phyloP scores from a whole-genome alignment of 2,888 invertebrate species.

The Euspilapteryx auroguttella region DNA sequence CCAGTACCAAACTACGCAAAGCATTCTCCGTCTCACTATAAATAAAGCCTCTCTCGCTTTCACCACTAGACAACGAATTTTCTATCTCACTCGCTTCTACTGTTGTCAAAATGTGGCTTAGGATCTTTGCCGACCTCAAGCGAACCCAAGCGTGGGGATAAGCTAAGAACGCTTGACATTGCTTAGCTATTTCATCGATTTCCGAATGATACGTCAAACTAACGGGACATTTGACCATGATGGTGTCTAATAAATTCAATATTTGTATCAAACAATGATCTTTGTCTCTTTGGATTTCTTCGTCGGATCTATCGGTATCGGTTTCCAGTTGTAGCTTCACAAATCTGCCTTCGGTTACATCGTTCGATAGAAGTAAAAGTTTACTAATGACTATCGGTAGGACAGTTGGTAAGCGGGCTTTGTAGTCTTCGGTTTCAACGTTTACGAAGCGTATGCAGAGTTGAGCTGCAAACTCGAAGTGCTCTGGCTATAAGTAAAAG shows the following conservation, averaged over 20 bases:
- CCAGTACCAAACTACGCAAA: slow-evolving; percentile 69
- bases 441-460: slow-evolving; percentile 78
- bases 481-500: slow-evolving; percentile 50
- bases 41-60: slow-evolving; percentile 58
- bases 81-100: slow-evolving; percentile 66
- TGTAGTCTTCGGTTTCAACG: slow-evolving; percentile 73
- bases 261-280: slow-evolving; percentile 79
- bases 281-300: slow-evolving; percentile 63
- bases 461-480: slow-evolving; percentile 77
- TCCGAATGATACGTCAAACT: slow-evolving; percentile 53
- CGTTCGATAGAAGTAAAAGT: slow-evolving; percentile 47
- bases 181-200: slow-evolving; percentile 64
- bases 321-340: slow-evolving; percentile 54
- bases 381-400: slow-evolving; percentile 62
- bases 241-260: slow-evolving; percentile 69
- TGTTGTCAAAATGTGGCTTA: slow-evolving; percentile 70
- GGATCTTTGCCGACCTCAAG: slow-evolving; percentile 72
- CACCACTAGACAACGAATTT: slow-evolving; percentile 25
- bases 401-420: slow-evolving; percentile 61
- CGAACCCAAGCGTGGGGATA: slow-evolving; percentile 90
- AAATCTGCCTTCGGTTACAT: slow-evolving; percentile 60
- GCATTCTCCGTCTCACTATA: slow-evolving; percentile 63
- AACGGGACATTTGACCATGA: slow-evolving; percentile 64
- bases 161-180: slow-evolving; percentile 70
- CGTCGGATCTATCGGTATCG: slow-evolving; percentile 39